A percentile compares a stretch with the other conserved stretches of the same genome.
phyloP scores from a whole-genome alignment of 2,113 vertebrate genomes.

The Gasterosteus aculeatus region DNA sequence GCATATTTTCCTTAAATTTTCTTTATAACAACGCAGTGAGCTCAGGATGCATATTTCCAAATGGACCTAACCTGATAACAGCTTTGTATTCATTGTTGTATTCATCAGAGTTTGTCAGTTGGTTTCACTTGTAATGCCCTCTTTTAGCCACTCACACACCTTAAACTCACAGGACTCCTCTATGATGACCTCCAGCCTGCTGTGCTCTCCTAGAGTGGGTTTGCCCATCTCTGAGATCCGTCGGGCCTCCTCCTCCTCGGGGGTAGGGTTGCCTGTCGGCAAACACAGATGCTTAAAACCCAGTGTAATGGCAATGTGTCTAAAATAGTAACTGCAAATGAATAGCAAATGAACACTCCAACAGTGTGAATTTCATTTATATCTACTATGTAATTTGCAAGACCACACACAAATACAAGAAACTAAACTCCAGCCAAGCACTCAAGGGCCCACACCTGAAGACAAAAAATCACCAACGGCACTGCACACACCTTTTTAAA shows the following conservation, averaged over 20 bases:
- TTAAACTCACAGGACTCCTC: constrained; percentile 92
- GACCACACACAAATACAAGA: background rate
- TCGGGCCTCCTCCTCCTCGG: constrained; percentile 88
- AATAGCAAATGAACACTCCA: background rate
- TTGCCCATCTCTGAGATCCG: constrained; percentile 92
- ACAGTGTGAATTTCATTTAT: background rate
- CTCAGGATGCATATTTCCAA: background rate
- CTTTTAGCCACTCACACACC: constrained; percentile 65
- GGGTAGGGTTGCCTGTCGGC: constrained; percentile 74
- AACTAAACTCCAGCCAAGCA: background rate
- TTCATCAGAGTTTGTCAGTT: background rate
- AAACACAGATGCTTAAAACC: background rate
- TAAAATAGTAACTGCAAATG: no score
- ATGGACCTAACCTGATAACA: background rate
- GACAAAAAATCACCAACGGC: background rate
- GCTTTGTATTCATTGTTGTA: background rate
- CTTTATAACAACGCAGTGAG: background rate
- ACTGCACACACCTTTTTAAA: constrained; percentile 13
- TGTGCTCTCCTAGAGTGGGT: constrained; percentile 89
- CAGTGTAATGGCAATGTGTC: no score
- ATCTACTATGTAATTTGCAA: background rate
- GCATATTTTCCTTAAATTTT: background rate
- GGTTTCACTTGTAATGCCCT: background rate
- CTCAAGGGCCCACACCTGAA: background rate
- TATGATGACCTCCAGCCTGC: constrained; percentile 89